Conservation (phyloP, 2,888 invertebrate genomes). For the Muschampia plurimacula region DNA sequence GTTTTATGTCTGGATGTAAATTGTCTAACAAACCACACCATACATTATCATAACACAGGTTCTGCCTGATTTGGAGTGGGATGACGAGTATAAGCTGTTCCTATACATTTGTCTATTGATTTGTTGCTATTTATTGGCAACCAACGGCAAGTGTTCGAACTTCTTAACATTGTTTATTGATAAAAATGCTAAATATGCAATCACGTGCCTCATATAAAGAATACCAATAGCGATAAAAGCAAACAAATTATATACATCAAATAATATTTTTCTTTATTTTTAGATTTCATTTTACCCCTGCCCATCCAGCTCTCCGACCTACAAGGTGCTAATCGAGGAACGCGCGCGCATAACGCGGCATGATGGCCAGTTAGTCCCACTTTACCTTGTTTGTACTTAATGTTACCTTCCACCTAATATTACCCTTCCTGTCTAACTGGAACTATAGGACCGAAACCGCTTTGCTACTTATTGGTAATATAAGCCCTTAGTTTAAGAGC, state of each 20-base stretch:
- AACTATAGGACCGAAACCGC: slow-evolving; percentile 67
- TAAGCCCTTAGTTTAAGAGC: slow-evolving; percentile 21
- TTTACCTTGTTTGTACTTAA: slow-evolving; percentile 76
- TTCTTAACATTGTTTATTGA: too few species aligned
- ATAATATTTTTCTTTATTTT: background rate
- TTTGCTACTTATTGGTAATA: slow-evolving; percentile 58
- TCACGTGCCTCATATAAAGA: too few species aligned
- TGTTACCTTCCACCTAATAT: slow-evolving; percentile 77
- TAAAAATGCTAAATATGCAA: too few species aligned
- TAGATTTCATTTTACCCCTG: background rate
- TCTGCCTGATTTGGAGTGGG: too few species aligned
- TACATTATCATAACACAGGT: too few species aligned
- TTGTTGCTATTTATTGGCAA: too few species aligned
- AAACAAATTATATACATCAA: background rate
- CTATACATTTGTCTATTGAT: too few species aligned
- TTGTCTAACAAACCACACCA: too few species aligned
- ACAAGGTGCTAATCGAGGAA: slow-evolving; percentile 74
- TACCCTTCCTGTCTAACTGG: slow-evolving; percentile 78
- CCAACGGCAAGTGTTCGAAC: too few species aligned
- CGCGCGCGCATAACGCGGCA: slow-evolving; percentile 65
- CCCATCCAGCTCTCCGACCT: slow-evolving; percentile 3
- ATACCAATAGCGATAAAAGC: too few species aligned
- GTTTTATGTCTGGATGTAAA: too few species aligned
- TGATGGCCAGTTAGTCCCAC: slow-evolving; percentile 71
- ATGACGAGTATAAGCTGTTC: too few species aligned